These are phyloP conservation scores for Steinernema carpocapsae DNA, from an alignment of 2,888 invertebrate genomes.

Conservation along the genomic window DNA sequence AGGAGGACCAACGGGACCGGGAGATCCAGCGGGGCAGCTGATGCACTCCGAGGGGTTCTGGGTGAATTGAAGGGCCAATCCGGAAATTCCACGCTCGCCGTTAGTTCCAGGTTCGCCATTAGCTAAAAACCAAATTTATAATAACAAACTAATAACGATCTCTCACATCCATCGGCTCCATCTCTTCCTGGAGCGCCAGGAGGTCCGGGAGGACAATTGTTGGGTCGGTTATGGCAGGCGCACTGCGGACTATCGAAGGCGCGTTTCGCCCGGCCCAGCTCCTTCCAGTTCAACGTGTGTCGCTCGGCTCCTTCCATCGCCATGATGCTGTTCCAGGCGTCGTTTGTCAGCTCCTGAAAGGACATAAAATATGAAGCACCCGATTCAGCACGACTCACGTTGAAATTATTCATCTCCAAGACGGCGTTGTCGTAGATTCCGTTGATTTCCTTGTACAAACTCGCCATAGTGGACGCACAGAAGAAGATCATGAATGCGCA, in stretches of 20 bases:
- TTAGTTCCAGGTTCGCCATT: constrained; percentile 44
- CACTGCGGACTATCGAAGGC: constrained; percentile 39
- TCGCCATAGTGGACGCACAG: constrained; percentile 1
- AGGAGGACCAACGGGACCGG: constrained; percentile 47
- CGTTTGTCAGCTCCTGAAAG: constrained; percentile 39
- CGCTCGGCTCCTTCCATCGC: constrained; percentile 31
- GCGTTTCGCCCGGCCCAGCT: constrained; percentile 40
- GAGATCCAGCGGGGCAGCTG: constrained; percentile 43
- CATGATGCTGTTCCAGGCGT: constrained; percentile 41
- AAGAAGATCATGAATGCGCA: constrained; percentile 3
- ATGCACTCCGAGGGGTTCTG: constrained; percentile 6
- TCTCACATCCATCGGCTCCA: constrained; percentile 50
- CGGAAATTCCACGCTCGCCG: constrained; percentile 47
- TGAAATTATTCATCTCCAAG: constrained; percentile 40
- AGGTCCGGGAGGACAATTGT: constrained; percentile 49
- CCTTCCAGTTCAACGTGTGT: not conserved
- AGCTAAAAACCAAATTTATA: constrained; percentile 47
- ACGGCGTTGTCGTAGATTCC: constrained; percentile 39
- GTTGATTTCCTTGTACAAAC: constrained; percentile 35
- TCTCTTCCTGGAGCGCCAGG: constrained; percentile 48
- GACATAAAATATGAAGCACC: not conserved
- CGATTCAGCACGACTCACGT: constrained; percentile 37
- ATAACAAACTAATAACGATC: constrained; percentile 48
- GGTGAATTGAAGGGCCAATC: constrained; percentile 31
- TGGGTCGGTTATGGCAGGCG: constrained; percentile 45